Conservation (phyloP, 2,113 vertebrate species). For the Amazona guildingii region DNA sequence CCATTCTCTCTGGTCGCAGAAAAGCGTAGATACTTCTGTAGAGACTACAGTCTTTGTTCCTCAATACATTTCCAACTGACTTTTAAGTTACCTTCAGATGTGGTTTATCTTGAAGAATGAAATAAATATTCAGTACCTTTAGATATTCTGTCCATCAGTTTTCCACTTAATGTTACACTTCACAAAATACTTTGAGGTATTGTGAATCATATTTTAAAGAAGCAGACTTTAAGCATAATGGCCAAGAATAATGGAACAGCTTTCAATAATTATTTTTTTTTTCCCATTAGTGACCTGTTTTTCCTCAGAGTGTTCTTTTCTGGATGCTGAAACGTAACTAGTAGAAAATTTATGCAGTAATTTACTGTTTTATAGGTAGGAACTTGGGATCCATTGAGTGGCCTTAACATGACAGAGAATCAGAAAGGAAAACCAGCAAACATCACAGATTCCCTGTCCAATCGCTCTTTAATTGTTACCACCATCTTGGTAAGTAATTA, state of each 20-base stretch:
- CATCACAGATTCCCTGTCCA: conserved; percentile 93
- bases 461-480: conserved; percentile 92
- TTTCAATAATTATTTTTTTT: conserved; percentile 28
- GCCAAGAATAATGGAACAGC: not conserved
- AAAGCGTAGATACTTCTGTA: not conserved
- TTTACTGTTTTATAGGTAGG: conserved; percentile 86
- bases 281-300: not conserved
- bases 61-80: conserved; percentile 15
- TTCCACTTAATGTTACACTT: conserved; percentile 47
- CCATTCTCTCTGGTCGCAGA: not conserved
- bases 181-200: not conserved
- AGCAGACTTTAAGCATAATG: not conserved
- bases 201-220: conserved; percentile 54
- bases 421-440: conserved; percentile 93
- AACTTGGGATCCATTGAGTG: conserved; percentile 94
- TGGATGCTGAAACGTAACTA: not conserved
- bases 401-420: conserved; percentile 97
- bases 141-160: conserved; percentile 19
- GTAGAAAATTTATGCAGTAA: conserved; percentile 26
- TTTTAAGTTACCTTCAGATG: conserved; percentile 12
- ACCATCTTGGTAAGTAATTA: conserved; percentile 90
- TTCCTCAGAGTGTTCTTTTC: not conserved
- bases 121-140: conserved; percentile 25
- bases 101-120: conserved; percentile 40
- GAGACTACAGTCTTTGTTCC: not conserved